A percentile compares a stretch with the other conserved stretches of the same genome.
Evolutionary conservation across 2,888 invertebrate species (phyloP).

Genomic region (Actias luna): DNA sequence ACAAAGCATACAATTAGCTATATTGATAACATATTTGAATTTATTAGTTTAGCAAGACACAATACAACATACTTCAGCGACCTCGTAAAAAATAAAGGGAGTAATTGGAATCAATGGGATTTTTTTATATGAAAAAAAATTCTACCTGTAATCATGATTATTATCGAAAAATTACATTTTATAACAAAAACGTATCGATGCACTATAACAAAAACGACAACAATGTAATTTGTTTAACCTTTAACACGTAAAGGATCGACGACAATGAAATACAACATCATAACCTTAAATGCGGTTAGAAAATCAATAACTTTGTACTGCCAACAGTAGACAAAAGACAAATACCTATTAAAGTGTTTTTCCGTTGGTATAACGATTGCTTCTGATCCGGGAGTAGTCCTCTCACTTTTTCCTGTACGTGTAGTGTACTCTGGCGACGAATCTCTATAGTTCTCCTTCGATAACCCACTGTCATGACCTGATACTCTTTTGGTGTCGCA

Average conservation of each 20-base stretch:
- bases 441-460: slow-evolving; percentile 65
- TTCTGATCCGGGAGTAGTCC: slow-evolving; percentile 71
- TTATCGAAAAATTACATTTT: neutral
- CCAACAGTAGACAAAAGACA: slow-evolving; percentile 26
- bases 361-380: slow-evolving; percentile 68
- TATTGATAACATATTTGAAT: too few relatives aligned
- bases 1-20: too few relatives aligned
- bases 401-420: slow-evolving; percentile 70
- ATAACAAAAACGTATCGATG: slow-evolving; percentile 56
- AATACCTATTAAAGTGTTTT: slow-evolving; percentile 70
- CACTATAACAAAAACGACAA: slow-evolving; percentile 49
- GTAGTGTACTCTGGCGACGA: slow-evolving; percentile 70
- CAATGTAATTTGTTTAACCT: slow-evolving; percentile 49
- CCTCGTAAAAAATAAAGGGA: neutral
- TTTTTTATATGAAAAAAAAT: neutral
- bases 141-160: neutral
- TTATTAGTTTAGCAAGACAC: neutral
- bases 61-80: neutral
- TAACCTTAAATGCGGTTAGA: slow-evolving; percentile 73
- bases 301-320: slow-evolving; percentile 63
- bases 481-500: slow-evolving; percentile 87
- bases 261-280: slow-evolving; percentile 66
- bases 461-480: slow-evolving; percentile 78
- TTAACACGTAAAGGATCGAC: slow-evolving; percentile 53
- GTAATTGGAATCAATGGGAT: neutral